Evolutionary conservation across 2,113 vertebrate species (phyloP), one percentile per base, ranked within the genome.

Genomic region (Prionailurus viverrinus): DNA sequence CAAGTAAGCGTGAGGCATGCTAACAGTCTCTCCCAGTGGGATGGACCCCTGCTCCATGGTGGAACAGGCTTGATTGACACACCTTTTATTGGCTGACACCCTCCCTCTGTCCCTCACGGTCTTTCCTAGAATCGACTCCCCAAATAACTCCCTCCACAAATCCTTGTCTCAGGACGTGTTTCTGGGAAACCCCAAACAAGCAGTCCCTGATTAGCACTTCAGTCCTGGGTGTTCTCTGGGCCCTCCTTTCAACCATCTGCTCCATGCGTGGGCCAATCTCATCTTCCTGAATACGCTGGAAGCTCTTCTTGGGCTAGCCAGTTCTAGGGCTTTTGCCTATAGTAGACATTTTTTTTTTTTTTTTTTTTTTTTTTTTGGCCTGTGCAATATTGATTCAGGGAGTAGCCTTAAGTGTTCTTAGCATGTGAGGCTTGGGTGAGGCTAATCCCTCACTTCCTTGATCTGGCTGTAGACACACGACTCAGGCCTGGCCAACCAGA

Each of bases 241-340:
- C 73, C 14, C 27, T 25, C 3, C 6, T 83, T 7, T 18, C 74
- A 82, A 15, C 11, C 15, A 18, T 36, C 48, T 83, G 82, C 6
- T 63, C 41, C 0, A 1, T 10, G 27, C 0, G 0, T 21, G 21
- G 21, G 23, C 27, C 23, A 83, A 39, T 5, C 5, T 29, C 33
- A 4, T 13, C 39, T 63, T 55, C 41, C 91, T 3, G 25, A 65
- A 33, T 25, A 9, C 21, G 25, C 33, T 2, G 16, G 13, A 51
- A 58, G 41, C 13, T 84, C 53, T 39, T 89, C 29, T 8, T 41
- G 16, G 4, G 19, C 3, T 19, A 55, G 1, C 7, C 12, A 39
- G 1, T 45, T 78, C 15, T 80, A 31, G 1, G 33, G 25, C n/a
- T 74, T 61, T 88, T 45, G 27, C 15, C 71, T 18, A 33, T 2